Evolutionary conservation across 2,888 invertebrate species (phyloP), one percentile per base, ranked within the genome.

Genomic region (Ochropleura leucogaster): DNA sequence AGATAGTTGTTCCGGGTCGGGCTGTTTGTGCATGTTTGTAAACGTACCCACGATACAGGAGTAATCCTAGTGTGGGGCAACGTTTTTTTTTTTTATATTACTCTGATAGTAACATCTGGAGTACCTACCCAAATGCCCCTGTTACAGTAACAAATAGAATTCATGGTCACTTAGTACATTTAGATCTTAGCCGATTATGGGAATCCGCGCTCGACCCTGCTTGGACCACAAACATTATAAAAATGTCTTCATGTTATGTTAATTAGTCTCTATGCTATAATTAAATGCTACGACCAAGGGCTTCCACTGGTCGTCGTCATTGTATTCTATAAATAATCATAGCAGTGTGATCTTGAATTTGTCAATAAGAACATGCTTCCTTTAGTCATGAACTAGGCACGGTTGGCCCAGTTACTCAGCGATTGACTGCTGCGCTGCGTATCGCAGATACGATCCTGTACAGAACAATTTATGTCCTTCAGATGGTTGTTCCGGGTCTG

Each of bases 221-320:
- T 12, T 2, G 20, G n/a, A 77, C 77, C 53, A 18, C 70, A 77
- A 77, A 44, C 47, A 62, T 63, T 63, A 70, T 49, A 76, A 55
- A 53, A 51, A 64, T 47, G 40, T 53, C 49, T 40, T 47, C 30
- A 57, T 30, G 63, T 71, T 71, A 64, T 64, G 71, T 1, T 64
- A 59, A 59, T 64, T n/a, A 20, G 9, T 44, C 64, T 42, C 20
- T 16, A 49, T 12, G 42, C 42, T 62, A 44, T 42, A 64, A 78
- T 77, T 77, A 78, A 77, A 76, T 76, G 2, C 57, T 64, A 20
- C 18, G 10, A 44, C 4, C 57, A 64, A 77, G 78, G 63, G 57
- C 72, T 64, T 20, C 57, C 18, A 18, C 40, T 40, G 49, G 55
- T 40, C 49, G 40, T 63, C 69, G 30, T 63, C 70, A 55, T 57